Base-by-base conservation (phyloP, 2,797 vertebrate genomes). In the Hemitrygon akajei region DNA sequence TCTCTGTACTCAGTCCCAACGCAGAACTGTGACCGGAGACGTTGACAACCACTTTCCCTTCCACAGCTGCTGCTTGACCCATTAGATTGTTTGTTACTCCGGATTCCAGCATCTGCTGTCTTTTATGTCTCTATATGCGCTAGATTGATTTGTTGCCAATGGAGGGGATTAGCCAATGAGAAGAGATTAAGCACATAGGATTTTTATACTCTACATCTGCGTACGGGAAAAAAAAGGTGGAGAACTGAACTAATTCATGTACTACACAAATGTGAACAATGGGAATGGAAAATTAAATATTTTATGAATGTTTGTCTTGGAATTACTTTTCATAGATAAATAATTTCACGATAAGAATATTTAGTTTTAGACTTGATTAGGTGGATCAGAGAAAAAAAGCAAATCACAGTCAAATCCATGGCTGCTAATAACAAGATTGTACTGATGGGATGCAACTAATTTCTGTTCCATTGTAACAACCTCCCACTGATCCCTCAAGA, bases 191-290 rank as follows among this genome's bases (percentile, higher is more conserved):
- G 47, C 47, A 47, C 47, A 47, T 2, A 47, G 47, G 47, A 47
- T 47, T 47, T 47, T 47, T 47, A 47, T 47, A 47, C 47, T 47
- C 47, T 2, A 47, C 47, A 89, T 37, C 18, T 37, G n/a, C 60
- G 37, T 89, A 27, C 63, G 89, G 86, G 60, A 37, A 18, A 22
- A 47, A 66, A 37, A 89, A 75, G 22, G 22, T 73, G 63, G 14
- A 40, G 47, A 76, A 93, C 56, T 76, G 71, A 73, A 93, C 20
- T 56, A 47, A 76, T 93, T 93, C 71, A 93, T 75, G 71, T 27
- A 56, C 37, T 91, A 37, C 47, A 76, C 10, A n/a, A 11, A 30
- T 56, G 1, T 71, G 73, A 71, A 75, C 25, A 34, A 27, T 56
- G n/a, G 86, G 7, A 18, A 58, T 40, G 63, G 40, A 47, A 56